Evolutionary conservation across 2,113 vertebrate genomes (phyloP).

Genomic region (Lota lota): DNA sequence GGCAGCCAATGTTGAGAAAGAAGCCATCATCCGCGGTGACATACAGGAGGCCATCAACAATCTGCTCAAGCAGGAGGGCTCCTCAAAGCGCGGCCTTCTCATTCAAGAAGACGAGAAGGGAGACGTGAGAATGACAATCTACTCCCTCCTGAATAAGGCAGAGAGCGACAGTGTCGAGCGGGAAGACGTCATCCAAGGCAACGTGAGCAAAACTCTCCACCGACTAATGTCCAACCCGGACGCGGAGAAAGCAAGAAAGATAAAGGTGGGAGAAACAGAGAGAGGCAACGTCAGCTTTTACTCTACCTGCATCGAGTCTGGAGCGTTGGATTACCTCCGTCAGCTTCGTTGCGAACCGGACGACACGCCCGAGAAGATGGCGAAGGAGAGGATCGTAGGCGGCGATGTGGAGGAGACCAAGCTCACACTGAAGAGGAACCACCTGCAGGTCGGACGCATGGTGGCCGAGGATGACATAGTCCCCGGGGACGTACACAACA

Average conservation of each 20-base stretch:
- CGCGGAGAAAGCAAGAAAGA: slow-evolving; percentile 66
- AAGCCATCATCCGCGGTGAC: slow-evolving; percentile 82
- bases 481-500: slow-evolving; percentile 81
- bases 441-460: slow-evolving; percentile 76
- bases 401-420: slow-evolving; percentile 84
- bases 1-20: slow-evolving; percentile 75
- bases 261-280: slow-evolving; percentile 77
- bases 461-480: slow-evolving; percentile 83
- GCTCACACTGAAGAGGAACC: slow-evolving; percentile 74
- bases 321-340: slow-evolving; percentile 86
- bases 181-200: slow-evolving; percentile 82
- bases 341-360: slow-evolving; percentile 74
- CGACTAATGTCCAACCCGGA: slow-evolving; percentile 76
- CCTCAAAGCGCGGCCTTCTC: slow-evolving; percentile 83
- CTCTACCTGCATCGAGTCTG: slow-evolving; percentile 89
- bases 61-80: slow-evolving; percentile 74
- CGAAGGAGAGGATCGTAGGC: slow-evolving; percentile 78
- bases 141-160: slow-evolving; percentile 85
- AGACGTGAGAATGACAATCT: slow-evolving; percentile 89
- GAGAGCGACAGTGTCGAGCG: slow-evolving; percentile 59
- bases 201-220: slow-evolving; percentile 79
- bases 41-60: slow-evolving; percentile 86
- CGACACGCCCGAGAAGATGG: slow-evolving; percentile 50
- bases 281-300: slow-evolving; percentile 92
- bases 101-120: slow-evolving; percentile 91